Percentiles rank a stretch among this genome's conserved stretches.
Conservation (phyloP, 1,140 invertebrate genomes). For the Pteromalus puparum region DNA sequence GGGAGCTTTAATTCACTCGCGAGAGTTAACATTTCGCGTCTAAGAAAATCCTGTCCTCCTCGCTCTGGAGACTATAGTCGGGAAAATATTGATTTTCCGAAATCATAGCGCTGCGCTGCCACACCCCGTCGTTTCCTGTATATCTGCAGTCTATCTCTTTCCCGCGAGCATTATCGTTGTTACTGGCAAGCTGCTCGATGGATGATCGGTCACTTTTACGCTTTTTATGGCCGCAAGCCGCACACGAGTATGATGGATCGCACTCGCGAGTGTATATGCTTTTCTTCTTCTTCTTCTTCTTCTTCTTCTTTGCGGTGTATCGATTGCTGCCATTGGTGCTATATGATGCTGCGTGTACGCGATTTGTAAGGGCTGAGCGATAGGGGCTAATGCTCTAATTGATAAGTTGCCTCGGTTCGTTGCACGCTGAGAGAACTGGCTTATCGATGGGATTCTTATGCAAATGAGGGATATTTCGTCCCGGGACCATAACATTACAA, state of each 20-base stretch:
- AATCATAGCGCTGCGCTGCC: neutral
- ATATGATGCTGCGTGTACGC: neutral
- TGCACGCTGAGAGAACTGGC: neutral
- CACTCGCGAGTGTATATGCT: too few species aligned
- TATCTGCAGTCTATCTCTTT: neutral
- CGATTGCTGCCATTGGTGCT: too few species aligned
- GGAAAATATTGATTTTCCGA: slow-evolving; percentile 44
- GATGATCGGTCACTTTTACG: neutral
- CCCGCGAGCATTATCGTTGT: too few species aligned
- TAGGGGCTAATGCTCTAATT: neutral
- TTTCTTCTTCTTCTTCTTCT: too few species aligned
- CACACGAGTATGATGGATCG: neutral
- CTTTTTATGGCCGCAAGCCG: neutral
- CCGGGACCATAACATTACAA: neutral
- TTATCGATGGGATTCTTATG: neutral
- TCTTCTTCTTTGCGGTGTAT: too few species aligned
- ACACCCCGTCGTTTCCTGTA: neutral
- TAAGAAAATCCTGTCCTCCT: neutral
- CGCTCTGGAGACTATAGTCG: neutral
- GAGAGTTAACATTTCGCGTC: too few species aligned
- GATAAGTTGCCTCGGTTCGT: neutral
- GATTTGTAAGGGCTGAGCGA: neutral
- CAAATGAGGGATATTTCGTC: neutral
- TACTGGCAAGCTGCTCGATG: neutral
- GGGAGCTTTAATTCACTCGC: neutral